These are phyloP conservation scores for Dolichomitus sp. DNA, from an alignment of 2,888 invertebrate genomes.

Conservation along the genomic window DNA sequence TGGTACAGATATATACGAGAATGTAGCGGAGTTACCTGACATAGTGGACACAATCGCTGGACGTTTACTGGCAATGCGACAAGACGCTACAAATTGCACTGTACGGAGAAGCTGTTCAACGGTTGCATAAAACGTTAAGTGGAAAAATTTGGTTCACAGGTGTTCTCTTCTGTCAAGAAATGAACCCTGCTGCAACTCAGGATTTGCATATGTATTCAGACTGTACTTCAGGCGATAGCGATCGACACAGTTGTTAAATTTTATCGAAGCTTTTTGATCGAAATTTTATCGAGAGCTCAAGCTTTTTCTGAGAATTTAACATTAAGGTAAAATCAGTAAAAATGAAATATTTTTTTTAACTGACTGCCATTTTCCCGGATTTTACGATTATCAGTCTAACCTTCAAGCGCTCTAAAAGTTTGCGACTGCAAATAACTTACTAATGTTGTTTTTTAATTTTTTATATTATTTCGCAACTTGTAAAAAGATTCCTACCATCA, in stretches of 20 bases:
- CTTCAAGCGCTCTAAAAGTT: neutral
- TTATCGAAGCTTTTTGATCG: constrained; percentile 30
- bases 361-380: neutral
- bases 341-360: neutral
- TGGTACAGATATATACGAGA: neutral
- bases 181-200: neutral
- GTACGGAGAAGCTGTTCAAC: neutral
- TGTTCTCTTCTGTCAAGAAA: constrained; percentile 23
- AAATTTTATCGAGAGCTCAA: neutral
- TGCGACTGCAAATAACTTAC: neutral
- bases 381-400: too few species aligned
- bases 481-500: neutral
- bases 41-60: constrained; percentile 12
- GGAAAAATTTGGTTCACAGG: constrained; percentile 32
- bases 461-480: too few species aligned
- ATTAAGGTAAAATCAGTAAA: neutral
- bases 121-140: constrained; percentile 26
- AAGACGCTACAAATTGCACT: constrained; percentile 40
- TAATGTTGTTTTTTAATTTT: neutral
- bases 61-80: constrained; percentile 44
- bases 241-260: constrained; percentile 14
- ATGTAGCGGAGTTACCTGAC: neutral
- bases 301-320: constrained; percentile 21
- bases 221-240: neutral
- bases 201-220: neutral